These are phyloP conservation scores for Lasioglossum albipes DNA, from an alignment of 1,140 invertebrate species.

Conservation along the genomic window DNA sequence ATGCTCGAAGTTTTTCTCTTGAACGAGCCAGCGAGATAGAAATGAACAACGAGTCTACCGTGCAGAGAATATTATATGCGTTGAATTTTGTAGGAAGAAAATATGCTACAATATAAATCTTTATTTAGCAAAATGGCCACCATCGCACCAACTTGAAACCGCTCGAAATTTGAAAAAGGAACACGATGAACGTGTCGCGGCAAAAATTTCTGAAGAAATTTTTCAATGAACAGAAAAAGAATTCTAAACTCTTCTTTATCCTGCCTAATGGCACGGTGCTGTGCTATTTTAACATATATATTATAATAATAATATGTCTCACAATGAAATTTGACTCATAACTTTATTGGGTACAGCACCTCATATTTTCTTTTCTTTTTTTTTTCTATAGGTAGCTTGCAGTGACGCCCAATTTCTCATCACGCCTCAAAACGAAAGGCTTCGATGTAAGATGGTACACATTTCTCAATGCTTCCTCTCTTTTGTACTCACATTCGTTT, in stretches of 20 bases:
- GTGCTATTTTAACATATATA: slow-evolving; percentile 9
- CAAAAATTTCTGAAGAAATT: too few species aligned
- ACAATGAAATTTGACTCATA: slow-evolving; percentile 52
- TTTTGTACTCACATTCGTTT: slow-evolving; percentile 60
- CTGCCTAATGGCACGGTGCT: neutral
- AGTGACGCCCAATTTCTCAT: slow-evolving; percentile 23
- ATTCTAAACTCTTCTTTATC: neutral
- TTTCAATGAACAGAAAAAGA: neutral
- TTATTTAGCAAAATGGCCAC: slow-evolving; percentile 23
- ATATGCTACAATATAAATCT: neutral
- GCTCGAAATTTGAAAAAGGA: neutral
- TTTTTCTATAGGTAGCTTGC: neutral
- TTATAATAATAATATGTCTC: slow-evolving; percentile 22
- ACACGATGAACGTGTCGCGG: neutral
- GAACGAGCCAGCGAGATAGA: neutral
- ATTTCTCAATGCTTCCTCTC: slow-evolving; percentile 8
- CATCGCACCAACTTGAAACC: neutral
- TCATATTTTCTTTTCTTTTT: slow-evolving; percentile 24
- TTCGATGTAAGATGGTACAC: slow-evolving; percentile 40
- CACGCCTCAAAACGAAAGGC: neutral
- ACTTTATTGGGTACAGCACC: slow-evolving; percentile 58
- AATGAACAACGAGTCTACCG: neutral
- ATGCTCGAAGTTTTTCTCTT: neutral
- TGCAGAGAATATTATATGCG: neutral
- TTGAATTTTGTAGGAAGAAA: neutral